A percentile compares a stretch with the other conserved stretches of the same genome.
Evolutionary conservation across 2,113 vertebrate genomes (phyloP).

Genomic region (Gopherus evgoodei): DNA sequence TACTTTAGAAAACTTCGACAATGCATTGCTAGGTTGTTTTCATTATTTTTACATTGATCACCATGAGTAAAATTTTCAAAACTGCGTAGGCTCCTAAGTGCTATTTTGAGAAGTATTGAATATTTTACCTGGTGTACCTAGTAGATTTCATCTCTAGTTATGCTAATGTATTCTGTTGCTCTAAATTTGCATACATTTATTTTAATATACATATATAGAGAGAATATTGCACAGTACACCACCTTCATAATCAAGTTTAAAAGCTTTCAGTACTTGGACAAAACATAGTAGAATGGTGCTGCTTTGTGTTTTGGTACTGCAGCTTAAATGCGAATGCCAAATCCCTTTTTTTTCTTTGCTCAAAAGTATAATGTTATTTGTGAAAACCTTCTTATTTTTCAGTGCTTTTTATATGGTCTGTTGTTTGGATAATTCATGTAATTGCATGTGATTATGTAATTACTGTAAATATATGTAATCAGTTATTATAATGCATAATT

Average conservation of each 20-base stretch:
- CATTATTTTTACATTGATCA: not conserved
- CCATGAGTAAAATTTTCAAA: not conserved
- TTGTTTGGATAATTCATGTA: conserved; percentile 76
- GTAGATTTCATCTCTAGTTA: not conserved
- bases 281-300: not conserved
- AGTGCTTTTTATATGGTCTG: conserved; percentile 28
- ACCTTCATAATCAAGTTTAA: not conserved
- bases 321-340: not conserved
- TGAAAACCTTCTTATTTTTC: conserved; percentile 60
- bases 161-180: not conserved
- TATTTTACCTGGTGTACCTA: not conserved
- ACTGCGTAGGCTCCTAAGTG: not conserved
- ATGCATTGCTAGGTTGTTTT: not conserved
- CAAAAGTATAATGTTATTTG: not conserved
- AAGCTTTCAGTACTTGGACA: not conserved
- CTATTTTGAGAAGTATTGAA: not conserved
- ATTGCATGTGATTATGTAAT: conserved; percentile 76
- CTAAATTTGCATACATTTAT: fast-evolving
- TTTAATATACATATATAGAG: not conserved
- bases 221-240: not conserved
- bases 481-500: conserved; percentile 68
- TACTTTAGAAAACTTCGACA: not conserved
- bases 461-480: conserved; percentile 71
- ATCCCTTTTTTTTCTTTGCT: conserved; percentile 3
- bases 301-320: not conserved